Percentiles rank a stretch among this genome's conserved stretches.
phyloP scores from a whole-genome alignment of 2,797 vertebrate genomes.

The Schizothorax lantsangensis region DNA sequence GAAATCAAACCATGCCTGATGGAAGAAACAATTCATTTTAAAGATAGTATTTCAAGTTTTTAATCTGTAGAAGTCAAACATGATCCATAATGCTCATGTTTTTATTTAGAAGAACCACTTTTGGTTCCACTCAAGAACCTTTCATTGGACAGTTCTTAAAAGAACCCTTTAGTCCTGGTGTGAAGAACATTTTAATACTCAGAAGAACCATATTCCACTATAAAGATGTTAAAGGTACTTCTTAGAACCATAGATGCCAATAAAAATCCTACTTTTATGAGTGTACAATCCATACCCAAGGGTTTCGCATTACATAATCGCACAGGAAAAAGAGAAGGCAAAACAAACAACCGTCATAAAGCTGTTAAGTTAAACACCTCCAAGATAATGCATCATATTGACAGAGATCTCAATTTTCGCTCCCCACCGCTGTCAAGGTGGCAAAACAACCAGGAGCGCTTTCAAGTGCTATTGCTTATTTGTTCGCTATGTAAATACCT shows the following conservation, averaged over 20 bases:
- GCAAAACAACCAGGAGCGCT: slow-evolving; percentile 68
- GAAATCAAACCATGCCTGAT: neutral
- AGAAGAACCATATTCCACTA: neutral
- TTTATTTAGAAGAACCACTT: neutral
- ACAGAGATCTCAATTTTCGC: slow-evolving; percentile 66
- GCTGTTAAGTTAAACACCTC: slow-evolving; percentile 53
- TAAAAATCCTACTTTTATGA: neutral
- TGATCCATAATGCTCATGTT: neutral
- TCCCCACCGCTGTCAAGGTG: slow-evolving; percentile 66
- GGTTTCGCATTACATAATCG: neutral
- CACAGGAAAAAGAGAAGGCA: neutral
- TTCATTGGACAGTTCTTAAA: neutral
- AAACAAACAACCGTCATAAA: slow-evolving; percentile 5
- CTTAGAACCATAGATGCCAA: neutral
- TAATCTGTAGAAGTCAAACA: neutral
- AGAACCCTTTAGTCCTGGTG: neutral
- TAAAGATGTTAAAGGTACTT: neutral
- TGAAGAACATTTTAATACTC: neutral
- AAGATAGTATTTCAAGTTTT: neutral
- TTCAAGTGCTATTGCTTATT: slow-evolving; percentile 66
- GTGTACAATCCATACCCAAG: neutral
- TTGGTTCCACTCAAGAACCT: neutral
- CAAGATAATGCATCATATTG: slow-evolving; percentile 71
- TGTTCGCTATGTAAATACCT: slow-evolving; percentile 54
- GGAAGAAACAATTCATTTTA: neutral